Evolutionary conservation across 2,888 invertebrate species (phyloP), one percentile per base, ranked within the genome.

Genomic region (Chelonus formosanus): DNA sequence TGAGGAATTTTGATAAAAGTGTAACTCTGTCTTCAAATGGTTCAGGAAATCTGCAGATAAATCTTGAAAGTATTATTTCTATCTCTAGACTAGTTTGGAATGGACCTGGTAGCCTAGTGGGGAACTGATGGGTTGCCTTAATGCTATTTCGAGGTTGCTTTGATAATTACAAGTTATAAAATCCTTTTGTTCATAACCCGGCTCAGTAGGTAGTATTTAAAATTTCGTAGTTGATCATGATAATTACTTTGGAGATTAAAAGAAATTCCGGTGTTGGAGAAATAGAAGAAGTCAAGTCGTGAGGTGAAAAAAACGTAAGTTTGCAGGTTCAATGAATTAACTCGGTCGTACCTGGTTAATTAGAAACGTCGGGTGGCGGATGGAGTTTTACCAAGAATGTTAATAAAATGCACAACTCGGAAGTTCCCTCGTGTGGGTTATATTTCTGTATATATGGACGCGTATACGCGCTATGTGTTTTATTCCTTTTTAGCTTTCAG

Each of bases 341-440:
- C 68, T 68, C 40, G 48, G 65, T 70, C 57, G 69, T 57, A 61
- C 62, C 60, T 59, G 67, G 69, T 67, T 70, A 70, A 72, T 72
- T 70, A 69, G 65, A 70, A 65, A 70, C 62, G 66, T 45, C 45
- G 55, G 70, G 55, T 47, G 52, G 64, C 69, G 63, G 65, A 70
- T 69, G 60, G 65, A 62, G 67, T 70, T 72, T 71, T 65, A 57
- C 54, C 57, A 70, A 71, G 70, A 72, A 71, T 72, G 67, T 72
- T 73, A 72, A 75, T 73, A 74, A 73, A 72, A 69, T 70, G 58
- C 53, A 54, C 65, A 52, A 60, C 56, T 63, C 60, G 44, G 56
- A 60, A 66, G 52, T 40, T 56, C 44, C 31, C 6, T 20, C 31
- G 40, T 31, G 7, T 5, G 52, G 5, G 35, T 61, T 54, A 10